Base-by-base conservation (phyloP, 1,140 invertebrate species). In the Atta texana region DNA sequence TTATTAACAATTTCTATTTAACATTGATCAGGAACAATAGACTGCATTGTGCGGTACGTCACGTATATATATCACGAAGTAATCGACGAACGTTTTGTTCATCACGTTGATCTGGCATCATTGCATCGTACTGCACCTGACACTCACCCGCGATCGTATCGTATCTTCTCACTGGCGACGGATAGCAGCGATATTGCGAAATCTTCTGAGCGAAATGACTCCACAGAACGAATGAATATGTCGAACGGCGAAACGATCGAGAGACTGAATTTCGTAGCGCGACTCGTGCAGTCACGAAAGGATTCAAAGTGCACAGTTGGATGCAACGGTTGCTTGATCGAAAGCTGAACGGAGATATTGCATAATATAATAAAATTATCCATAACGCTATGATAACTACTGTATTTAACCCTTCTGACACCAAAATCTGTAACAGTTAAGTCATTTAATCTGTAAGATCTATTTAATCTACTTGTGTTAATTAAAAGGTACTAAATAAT, bases 121-220 rank as follows among this genome's bases (percentile, higher is more conserved):
- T 69, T 75, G 72, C 64, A 76, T 57, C 49, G 76, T 64, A 76
- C 68, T 87, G 89, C 89, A 90, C 89, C 89, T 90, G 89, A 90
- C 86, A 87, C 85, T 64, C 57, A 84, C 55, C 55, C 74, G 89
- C 86, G 89, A 90, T 90, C 69, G 78, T 90, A 90, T 90, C 88
- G 57, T 59, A 14, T 57, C 71, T 63, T 75, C 61, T 87, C 53
- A 39, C 84, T 82, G 53, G 64, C 85, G 71, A 80, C 44, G 39
- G 16, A 57, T 61, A 44, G 49, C 53, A 76, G n/a, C 39, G 8
- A 61, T 75, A 78, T 90, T 90, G 75, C 86, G 75, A 90, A 89
- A 89, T 85, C 49, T 80, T 66, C 53, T 57, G n/a, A 49, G 8
- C 34, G 75, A 78, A 68, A 53, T 51, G 74, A 59, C 78, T 90